Base-by-base conservation (phyloP, 2,888 invertebrate species). In the Volucella inanis region DNA sequence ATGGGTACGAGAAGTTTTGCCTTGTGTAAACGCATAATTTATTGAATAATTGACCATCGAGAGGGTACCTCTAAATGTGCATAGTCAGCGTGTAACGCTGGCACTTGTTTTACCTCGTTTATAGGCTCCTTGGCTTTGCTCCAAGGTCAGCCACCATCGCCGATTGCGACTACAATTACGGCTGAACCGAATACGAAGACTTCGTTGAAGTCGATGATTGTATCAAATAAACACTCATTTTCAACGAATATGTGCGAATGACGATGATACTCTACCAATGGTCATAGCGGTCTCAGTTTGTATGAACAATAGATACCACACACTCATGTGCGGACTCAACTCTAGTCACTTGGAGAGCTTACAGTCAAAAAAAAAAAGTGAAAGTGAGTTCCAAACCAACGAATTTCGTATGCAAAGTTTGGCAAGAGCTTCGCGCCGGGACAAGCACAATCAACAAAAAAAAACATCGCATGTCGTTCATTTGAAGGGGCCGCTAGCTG, bases 91-190 rank as follows among this genome's bases (percentile, higher is more conserved):
- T 70, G 59, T 41, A 45, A 38, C 15, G 31, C 71, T 85, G 68
- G 76, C 67, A 81, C 81, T 85, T 81, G 76, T 61, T 77, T 81
- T 76, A 77, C 62, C 50, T 77, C 71, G 61, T 77, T 81, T 77
- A 85, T 81, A 47, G 80, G 81, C 85, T 85, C 85, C 85, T 81
- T 85, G 81, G 85, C 85, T 85, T 85, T 85, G 85, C 41, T 57
- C 81, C 81, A 85, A 85, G 85, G 85, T 77, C 85, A 68, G 65
- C 41, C 67, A 15, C 31, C 4, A 31, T 1, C 31, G 31, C 6
- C 31, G 31, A 31, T 6, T 31, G 6, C 31, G 6, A 31, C 31
- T 31, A 31, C 31, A 1, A 31, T 31, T 31, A 6, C 31, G 6
- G 6, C 31, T 31, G 6, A 4, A 31, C 6, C 31, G 6, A 31